These are phyloP conservation scores for Oreohelix idahoensis DNA, from an alignment of 1,140 invertebrate species.

Conservation along the genomic window DNA sequence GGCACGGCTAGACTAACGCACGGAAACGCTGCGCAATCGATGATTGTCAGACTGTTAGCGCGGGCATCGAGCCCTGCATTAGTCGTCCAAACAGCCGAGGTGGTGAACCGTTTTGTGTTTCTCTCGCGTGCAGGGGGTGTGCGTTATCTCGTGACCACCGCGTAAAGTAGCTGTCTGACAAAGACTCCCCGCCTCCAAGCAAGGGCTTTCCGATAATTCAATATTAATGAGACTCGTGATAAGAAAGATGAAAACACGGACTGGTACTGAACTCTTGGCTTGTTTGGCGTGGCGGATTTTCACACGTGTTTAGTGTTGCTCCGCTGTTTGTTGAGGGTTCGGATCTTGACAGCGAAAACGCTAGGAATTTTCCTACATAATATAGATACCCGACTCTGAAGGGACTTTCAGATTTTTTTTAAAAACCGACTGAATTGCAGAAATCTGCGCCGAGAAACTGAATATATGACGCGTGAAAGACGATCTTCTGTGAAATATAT, in stretches of 20 bases:
- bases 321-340: not conserved
- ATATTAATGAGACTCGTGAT: constrained; percentile 22
- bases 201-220: constrained; percentile 1
- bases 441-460: no score
- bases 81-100: not conserved
- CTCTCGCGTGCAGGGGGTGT: not conserved
- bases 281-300: constrained; percentile 5
- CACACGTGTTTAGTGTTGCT: constrained; percentile 4
- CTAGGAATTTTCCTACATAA: not conserved
- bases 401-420: no score
- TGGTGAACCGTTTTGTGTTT: not conserved
- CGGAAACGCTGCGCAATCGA: not conserved
- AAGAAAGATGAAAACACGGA: constrained; percentile 26
- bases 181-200: not conserved
- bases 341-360: constrained; percentile 9
- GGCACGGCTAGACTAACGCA: not conserved
- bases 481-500: no score
- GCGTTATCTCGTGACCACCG: not conserved
- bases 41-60: not conserved
- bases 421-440: no score
- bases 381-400: not conserved
- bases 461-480: no score
- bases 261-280: not conserved
- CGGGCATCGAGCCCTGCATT: not conserved
- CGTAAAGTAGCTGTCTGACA: not conserved